phyloP scores from a whole-genome alignment of 1,140 invertebrate genomes.

The Aethina tumida region DNA sequence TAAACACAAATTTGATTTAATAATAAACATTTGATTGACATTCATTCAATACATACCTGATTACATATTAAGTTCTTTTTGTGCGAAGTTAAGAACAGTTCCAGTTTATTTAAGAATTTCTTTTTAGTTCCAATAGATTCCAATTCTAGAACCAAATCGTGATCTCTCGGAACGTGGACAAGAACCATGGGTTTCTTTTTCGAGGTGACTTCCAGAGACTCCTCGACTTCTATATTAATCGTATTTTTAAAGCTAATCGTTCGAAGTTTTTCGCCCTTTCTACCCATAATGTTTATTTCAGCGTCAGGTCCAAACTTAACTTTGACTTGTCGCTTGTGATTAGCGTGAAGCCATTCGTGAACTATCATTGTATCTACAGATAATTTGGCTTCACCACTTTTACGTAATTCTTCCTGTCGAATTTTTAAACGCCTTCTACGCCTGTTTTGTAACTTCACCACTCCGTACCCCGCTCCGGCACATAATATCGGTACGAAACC shows the following conservation, averaged over 20 bases:
- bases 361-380: slow-evolving; percentile 89
- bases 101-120: slow-evolving; percentile 86
- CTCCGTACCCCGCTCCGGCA: slow-evolving; percentile 83
- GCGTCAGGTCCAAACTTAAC: slow-evolving; percentile 80
- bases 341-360: slow-evolving; percentile 91
- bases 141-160: slow-evolving; percentile 93
- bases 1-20: slow-evolving; percentile 20
- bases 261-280: slow-evolving; percentile 81
- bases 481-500: slow-evolving; percentile 86
- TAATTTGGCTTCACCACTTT: slow-evolving; percentile 46
- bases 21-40: slow-evolving; percentile 6
- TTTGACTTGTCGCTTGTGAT: slow-evolving; percentile 82
- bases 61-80: slow-evolving; percentile 69
- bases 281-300: slow-evolving; percentile 72
- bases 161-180: slow-evolving; percentile 81
- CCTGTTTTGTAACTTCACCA: slow-evolving; percentile 86
- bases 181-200: slow-evolving; percentile 77
- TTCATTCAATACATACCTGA: slow-evolving; percentile 38
- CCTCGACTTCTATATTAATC: slow-evolving; percentile 70
- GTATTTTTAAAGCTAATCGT: slow-evolving; percentile 67
- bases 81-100: slow-evolving; percentile 69
- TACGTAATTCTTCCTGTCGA: slow-evolving; percentile 70
- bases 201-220: slow-evolving; percentile 64
- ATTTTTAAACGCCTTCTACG: slow-evolving; percentile 68
- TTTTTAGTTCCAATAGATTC: slow-evolving; percentile 68